Percentiles rank a stretch among this genome's conserved stretches.
These are phyloP conservation scores for Harpalus rufipes DNA, from an alignment of 2,888 invertebrate species.

Conservation along the genomic window DNA sequence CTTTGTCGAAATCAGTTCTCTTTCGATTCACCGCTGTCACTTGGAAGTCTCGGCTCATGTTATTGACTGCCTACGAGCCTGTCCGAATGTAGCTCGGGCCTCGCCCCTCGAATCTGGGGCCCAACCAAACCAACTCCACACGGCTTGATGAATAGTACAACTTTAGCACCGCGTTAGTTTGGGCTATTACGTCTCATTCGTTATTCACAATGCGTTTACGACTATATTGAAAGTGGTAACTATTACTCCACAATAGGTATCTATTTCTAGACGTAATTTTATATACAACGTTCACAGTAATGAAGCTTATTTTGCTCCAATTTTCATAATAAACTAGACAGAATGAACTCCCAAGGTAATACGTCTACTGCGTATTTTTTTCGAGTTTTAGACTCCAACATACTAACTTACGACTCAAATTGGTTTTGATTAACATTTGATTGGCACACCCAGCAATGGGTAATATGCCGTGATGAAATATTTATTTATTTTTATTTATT, in stretches of 20 bases:
- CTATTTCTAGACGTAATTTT: not conserved
- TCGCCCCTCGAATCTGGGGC: conserved; percentile 3
- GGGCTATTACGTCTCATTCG: not conserved
- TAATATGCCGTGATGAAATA: too few species aligned
- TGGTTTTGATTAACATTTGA: too few species aligned
- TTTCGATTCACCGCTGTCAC: not conserved
- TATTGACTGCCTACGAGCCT: conserved; percentile 1
- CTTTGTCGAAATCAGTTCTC: not conserved
- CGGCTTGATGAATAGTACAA: not conserved
- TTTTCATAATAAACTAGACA: too few species aligned
- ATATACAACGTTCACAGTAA: too few species aligned
- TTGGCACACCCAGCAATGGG: too few species aligned
- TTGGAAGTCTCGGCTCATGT: conserved; percentile 1
- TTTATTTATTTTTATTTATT: too few species aligned
- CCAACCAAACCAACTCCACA: not conserved
- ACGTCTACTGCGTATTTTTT: too few species aligned
- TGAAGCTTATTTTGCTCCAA: too few species aligned
- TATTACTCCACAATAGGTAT: not conserved
- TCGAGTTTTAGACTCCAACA: too few species aligned
- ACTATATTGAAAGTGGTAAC: not conserved
- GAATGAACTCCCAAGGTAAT: too few species aligned
- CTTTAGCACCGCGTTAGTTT: not conserved
- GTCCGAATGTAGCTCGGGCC: not conserved
- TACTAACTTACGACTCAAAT: too few species aligned
- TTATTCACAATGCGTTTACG: not conserved